Evolutionary conservation across 2,797 vertebrate species (phyloP).

Genomic region (Cuculus canorus): DNA sequence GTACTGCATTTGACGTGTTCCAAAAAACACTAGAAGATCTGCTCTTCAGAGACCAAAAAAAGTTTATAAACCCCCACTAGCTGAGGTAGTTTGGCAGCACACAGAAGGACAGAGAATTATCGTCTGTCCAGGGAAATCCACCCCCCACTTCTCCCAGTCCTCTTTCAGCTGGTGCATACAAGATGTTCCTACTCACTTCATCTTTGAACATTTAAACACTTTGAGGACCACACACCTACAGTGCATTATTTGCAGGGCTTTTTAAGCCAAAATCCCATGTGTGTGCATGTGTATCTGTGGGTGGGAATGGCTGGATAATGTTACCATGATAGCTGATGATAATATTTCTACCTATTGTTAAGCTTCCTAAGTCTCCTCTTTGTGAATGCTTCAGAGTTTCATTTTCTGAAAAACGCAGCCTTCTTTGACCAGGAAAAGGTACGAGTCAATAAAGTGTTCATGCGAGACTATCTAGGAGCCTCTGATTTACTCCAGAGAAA

Average conservation of each 20-base stretch:
- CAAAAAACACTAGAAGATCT: slow-evolving; percentile 50
- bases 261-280: slow-evolving; percentile 7
- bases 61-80: slow-evolving; percentile 43
- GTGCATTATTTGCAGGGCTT: slow-evolving; percentile 5
- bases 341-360: slow-evolving; percentile 72
- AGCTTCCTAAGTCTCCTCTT: slow-evolving; percentile 74
- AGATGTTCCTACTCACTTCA: slow-evolving; percentile 54
- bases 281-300: slow-evolving; percentile 28
- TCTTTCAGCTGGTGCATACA: slow-evolving; percentile 58
- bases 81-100: slow-evolving; percentile 63
- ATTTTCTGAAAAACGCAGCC: neutral
- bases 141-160: slow-evolving; percentile 16
- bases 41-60: slow-evolving; percentile 35
- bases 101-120: slow-evolving; percentile 54
- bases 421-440: slow-evolving; percentile 33
- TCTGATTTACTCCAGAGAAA: slow-evolving; percentile 24
- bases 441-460: neutral
- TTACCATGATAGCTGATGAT: slow-evolving; percentile 61
- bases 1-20: slow-evolving; percentile 47
- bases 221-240: slow-evolving; percentile 58
- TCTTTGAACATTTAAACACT: slow-evolving; percentile 55
- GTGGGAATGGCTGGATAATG: slow-evolving; percentile 68
- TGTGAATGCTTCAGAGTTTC: slow-evolving; percentile 4
- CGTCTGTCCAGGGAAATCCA: slow-evolving; percentile 65
- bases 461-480: slow-evolving; percentile 57